Base-by-base conservation (phyloP, 2,888 invertebrate genomes). In the Omphaloscelis lunosa region DNA sequence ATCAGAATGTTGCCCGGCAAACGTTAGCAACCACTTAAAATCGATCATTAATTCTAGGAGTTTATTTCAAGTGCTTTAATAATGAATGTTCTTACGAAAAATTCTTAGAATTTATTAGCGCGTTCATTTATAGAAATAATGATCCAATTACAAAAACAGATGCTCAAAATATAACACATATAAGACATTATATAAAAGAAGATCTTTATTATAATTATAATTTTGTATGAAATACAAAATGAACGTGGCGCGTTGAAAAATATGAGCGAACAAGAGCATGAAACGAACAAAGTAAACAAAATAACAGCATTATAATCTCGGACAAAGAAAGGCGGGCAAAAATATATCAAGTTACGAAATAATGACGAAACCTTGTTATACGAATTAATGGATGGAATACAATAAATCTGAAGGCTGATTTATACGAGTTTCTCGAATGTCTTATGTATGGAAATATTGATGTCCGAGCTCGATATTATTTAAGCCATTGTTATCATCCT, bases 321-420 rank as follows among this genome's bases (percentile, higher is more conserved):
- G 65, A 75, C 67, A 82, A 84, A 77, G 67, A 80, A 68, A 58
- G 63, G 45, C 62, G 45, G 62, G 34, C 74, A 75, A 86, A 84
- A 45, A 79, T 84, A 85, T 86, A 86, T 88, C 85, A 71, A 78
- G 82, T 89, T 84, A 67, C 82, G 61, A 83, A 87, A 89, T 89
- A 88, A 89, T 87, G 79, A 77, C 53, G 72, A 77, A 84, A 83
- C 84, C 83, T 75, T 88, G 82, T 86, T 85, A 87, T 58, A 73
- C 70, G 70, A 78, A 78, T 65, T 77, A 83, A 88, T 88, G 72
- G 84, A 83, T 82, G 69, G 72, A 84, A 75, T 75, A 77, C 84
- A 84, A 89, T 91, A 87, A 88, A 89, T 89, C 76, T 61, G 73
- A 71, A 79, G 75, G 74, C 72, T 78, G 75, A 85, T 83, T 84